A percentile compares a stretch with the other conserved stretches of the same genome.
phyloP scores from a whole-genome alignment of 2,888 invertebrate species.

The Scrobipalpa atriplicella region DNA sequence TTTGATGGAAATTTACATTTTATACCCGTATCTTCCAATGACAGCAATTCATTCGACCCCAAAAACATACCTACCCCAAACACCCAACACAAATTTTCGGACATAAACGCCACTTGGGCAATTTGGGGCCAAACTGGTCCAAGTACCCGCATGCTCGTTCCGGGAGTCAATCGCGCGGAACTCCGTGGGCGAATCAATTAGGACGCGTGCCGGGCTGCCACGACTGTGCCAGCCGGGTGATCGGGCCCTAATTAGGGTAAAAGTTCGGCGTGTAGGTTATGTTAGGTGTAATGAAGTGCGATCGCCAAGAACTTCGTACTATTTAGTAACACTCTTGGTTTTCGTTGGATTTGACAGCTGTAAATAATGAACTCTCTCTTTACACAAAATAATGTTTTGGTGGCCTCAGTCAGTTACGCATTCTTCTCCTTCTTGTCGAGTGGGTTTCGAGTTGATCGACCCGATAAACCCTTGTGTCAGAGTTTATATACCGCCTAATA shows the following conservation, averaged over 20 bases:
- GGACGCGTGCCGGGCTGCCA: slow-evolving; percentile 1
- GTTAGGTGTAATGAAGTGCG: neutral
- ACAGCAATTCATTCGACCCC: neutral
- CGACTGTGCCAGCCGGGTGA: neutral
- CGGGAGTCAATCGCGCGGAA: slow-evolving; percentile 3
- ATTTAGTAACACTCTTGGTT: too few species aligned
- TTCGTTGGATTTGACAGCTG: too few species aligned
- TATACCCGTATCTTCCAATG: too few species aligned
- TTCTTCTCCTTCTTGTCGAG: too few species aligned
- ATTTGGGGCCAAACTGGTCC: neutral
- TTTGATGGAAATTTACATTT: too few species aligned
- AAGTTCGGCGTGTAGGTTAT: neutral
- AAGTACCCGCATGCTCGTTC: neutral
- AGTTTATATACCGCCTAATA: too few species aligned
- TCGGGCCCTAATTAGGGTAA: neutral
- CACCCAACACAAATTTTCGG: neutral
- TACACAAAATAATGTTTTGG: too few species aligned
- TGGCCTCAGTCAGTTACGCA: too few species aligned
- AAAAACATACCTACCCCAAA: neutral
- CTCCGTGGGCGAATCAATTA: neutral
- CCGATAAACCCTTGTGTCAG: too few species aligned
- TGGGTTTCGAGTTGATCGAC: too few species aligned
- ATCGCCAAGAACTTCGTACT: too few species aligned
- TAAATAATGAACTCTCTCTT: too few species aligned
- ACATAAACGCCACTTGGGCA: neutral